phyloP scores from a whole-genome alignment of 30 jellyfish, hydroid and myxozoan species.

The Cassiopea xamachana region DNA sequence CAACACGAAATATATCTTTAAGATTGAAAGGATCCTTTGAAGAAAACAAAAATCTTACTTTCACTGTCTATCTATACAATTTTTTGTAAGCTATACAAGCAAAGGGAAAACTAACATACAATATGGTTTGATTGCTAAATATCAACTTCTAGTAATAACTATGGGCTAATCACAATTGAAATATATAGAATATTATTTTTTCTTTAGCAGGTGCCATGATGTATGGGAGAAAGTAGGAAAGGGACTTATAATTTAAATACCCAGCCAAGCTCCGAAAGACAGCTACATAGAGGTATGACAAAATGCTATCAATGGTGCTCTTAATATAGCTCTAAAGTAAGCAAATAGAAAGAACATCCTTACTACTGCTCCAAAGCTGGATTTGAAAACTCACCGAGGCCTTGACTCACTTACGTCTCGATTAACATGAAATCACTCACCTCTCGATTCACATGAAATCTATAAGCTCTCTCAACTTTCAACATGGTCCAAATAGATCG shows the following conservation, averaged over 20 bases:
- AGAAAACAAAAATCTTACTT: neutral
- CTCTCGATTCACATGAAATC: constrained; percentile 47
- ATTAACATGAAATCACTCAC: neutral
- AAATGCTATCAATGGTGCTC: too few species aligned
- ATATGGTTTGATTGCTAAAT: too few species aligned
- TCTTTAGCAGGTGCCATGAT: too few species aligned
- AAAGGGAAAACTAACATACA: too few species aligned
- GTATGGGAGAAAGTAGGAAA: too few species aligned
- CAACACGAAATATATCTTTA: constrained; percentile 30
- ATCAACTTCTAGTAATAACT: too few species aligned
- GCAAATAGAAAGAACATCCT: neutral
- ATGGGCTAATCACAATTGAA: too few species aligned
- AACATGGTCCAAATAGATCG: constrained; percentile 79
- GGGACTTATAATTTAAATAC: too few species aligned
- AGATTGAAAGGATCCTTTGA: constrained; percentile 45
- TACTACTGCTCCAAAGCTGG: neutral
- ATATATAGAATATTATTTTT: too few species aligned
- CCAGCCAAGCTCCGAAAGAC: too few species aligned
- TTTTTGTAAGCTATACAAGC: neutral
- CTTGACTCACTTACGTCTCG: neutral
- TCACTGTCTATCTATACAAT: too few species aligned
- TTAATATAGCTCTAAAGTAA: neutral
- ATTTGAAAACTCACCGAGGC: neutral
- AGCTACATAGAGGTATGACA: too few species aligned
- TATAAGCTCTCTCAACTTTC: constrained; percentile 64